A percentile compares a stretch with the other conserved stretches of the same genome.
These are phyloP conservation scores for Lithobates pipiens DNA, from an alignment of 2,797 vertebrate species.

Conservation along the genomic window DNA sequence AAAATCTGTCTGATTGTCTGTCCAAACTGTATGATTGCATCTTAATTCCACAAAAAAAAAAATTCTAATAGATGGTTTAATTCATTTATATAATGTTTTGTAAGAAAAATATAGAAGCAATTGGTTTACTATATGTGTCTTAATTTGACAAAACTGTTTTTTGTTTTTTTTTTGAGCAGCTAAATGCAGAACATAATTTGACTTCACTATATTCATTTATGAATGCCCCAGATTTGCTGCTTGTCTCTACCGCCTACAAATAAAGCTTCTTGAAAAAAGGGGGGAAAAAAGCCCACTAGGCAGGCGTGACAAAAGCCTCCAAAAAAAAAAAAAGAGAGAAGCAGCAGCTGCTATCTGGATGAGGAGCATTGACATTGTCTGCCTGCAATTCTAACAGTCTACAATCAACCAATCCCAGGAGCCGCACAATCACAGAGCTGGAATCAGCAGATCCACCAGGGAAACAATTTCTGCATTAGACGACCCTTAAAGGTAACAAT, in stretches of 20 bases:
- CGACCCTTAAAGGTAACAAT: constrained; percentile 48
- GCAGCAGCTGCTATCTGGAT: constrained; percentile 54
- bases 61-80: no score
- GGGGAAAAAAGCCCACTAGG: constrained; percentile 31
- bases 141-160: no score
- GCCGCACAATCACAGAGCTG: constrained; percentile 6
- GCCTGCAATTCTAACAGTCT: constrained; percentile 49
- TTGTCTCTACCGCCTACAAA: constrained; percentile 17
- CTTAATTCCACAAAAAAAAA: no score
- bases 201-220: no score
- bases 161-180: no score
- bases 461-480: constrained; percentile 28
- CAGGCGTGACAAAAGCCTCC: constrained; percentile 62
- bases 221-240: background rate
- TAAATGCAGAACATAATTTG: no score
- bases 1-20: no score
- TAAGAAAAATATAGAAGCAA: no score
- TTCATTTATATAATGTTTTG: no score
- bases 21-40: no score
- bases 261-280: constrained; percentile 44
- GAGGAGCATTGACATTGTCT: constrained; percentile 45
- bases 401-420: background rate
- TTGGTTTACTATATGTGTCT: no score
- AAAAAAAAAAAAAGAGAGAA: constrained; percentile 34
- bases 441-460: background rate